phyloP scores from a whole-genome alignment of 2,797 vertebrate species.

The Cynopterus sphinx region DNA sequence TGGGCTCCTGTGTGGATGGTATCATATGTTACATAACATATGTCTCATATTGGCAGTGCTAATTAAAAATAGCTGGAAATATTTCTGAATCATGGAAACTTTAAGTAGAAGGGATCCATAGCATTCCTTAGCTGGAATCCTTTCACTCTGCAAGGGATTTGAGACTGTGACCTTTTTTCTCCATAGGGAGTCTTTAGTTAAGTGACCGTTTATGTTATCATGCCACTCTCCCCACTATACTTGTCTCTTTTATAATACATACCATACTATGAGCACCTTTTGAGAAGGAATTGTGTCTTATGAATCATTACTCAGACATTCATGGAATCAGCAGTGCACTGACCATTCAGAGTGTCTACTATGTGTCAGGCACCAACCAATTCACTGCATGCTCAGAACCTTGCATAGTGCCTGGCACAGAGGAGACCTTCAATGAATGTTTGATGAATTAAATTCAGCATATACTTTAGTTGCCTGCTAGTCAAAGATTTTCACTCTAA shows the following conservation, averaged over 20 bases:
- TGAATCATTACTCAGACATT: neutral
- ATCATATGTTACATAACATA: neutral
- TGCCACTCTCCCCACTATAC: neutral
- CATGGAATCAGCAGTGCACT: neutral
- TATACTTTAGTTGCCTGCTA: neutral
- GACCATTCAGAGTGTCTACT: neutral
- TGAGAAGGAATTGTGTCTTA: neutral
- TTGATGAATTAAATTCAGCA: neutral
- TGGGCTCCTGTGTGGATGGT: neutral
- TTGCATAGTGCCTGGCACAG: neutral
- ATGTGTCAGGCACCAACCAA: neutral
- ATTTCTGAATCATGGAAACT: neutral
- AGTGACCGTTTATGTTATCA: neutral
- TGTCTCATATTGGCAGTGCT: neutral
- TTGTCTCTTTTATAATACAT: neutral
- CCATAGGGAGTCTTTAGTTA: neutral
- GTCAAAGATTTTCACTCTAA: neutral
- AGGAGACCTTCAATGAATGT: neutral
- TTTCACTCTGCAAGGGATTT: neutral
- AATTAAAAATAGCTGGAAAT: slow-evolving; percentile 39
- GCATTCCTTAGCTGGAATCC: neutral
- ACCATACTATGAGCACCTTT: neutral
- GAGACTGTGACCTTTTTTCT: neutral
- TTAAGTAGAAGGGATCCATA: neutral
- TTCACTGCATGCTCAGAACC: neutral